Percentiles rank a stretch among this genome's conserved stretches.
Conservation (phyloP, 30 jellyfish, hydroid and myxozoan species). For the Aurelia aurita complex sp. Pacific region DNA sequence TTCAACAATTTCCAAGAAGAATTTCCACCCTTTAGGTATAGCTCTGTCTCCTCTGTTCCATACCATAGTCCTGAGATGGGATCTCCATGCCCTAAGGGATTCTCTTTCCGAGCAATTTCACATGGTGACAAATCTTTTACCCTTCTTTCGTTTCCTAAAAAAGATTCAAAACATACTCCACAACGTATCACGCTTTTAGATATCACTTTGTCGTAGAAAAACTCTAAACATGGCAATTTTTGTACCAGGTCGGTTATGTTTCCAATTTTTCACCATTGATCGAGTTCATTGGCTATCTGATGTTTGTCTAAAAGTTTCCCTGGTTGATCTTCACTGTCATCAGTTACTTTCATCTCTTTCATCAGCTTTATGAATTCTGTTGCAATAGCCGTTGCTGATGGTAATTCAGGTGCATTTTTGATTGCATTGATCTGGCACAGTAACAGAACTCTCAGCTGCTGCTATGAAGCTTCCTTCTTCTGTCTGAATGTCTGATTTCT, state of each 20-base stretch:
- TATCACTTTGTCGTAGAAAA: too few relatives aligned
- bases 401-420: not conserved
- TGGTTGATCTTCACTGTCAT: not conserved
- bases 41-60: constrained; percentile 9
- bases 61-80: constrained; percentile 22
- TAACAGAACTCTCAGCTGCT: too few relatives aligned
- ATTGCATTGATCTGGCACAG: constrained; percentile 1
- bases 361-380: constrained; percentile 20
- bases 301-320: not conserved
- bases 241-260: constrained; percentile 22
- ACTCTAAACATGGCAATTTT: too few relatives aligned
- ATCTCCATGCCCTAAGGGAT: constrained; percentile 4
- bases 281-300: constrained; percentile 14
- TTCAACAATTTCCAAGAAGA: constrained; percentile 6
- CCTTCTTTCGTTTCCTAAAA: not conserved
- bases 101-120: constrained; percentile 19
- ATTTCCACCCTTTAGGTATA: constrained; percentile 7
- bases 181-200: too few relatives aligned
- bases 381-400: constrained; percentile 38
- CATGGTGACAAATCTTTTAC: constrained; percentile 7
- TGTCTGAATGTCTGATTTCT: not conserved
- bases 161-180: not conserved
- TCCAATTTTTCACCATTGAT: constrained; percentile 19
- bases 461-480: not conserved
- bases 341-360: constrained; percentile 24